Evolutionary conservation across 2,888 invertebrate species (phyloP).

Genomic region (Cyclophora punctaria): DNA sequence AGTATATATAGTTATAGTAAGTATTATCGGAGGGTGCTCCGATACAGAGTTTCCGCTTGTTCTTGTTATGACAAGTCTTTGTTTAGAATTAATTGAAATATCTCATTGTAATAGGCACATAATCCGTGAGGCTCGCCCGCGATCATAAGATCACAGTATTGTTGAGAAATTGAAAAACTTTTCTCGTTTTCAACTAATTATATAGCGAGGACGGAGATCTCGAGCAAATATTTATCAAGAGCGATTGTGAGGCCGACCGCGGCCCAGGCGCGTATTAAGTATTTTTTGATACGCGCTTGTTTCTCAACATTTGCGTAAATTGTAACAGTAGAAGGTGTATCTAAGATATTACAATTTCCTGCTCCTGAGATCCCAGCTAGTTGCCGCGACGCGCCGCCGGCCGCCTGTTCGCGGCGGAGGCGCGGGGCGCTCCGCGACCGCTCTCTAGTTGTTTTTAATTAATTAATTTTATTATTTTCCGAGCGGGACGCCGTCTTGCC

Average conservation of each 20-base stretch:
- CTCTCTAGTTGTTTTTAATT: conserved; percentile 63
- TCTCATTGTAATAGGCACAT: neutral
- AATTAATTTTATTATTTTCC: conserved; percentile 74
- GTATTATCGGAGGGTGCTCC: no score
- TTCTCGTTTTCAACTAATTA: conserved; percentile 62
- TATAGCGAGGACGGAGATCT: conserved; percentile 54
- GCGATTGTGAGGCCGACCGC: conserved; percentile 24
- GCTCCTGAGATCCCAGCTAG: no score
- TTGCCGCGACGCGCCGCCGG: conserved; percentile 13
- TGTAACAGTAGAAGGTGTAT: conserved; percentile 4
- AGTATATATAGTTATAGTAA: no score
- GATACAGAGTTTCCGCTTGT: no score
- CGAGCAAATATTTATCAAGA: conserved; percentile 60
- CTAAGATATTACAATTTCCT: no score
- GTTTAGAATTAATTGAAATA: neutral
- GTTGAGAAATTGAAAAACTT: conserved; percentile 68
- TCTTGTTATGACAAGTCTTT: neutral
- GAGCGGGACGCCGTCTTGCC: conserved; percentile 54
- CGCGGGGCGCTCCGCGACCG: no score
- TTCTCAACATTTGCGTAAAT: neutral
- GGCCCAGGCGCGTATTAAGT: conserved; percentile 8
- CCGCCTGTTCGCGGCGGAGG: conserved; percentile 15
- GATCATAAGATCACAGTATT: conserved; percentile 38
- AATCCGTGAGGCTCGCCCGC: neutral
- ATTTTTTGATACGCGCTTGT: no score